These are phyloP conservation scores for Varroa destructor DNA, from an alignment of 1,140 invertebrate species.

Conservation along the genomic window DNA sequence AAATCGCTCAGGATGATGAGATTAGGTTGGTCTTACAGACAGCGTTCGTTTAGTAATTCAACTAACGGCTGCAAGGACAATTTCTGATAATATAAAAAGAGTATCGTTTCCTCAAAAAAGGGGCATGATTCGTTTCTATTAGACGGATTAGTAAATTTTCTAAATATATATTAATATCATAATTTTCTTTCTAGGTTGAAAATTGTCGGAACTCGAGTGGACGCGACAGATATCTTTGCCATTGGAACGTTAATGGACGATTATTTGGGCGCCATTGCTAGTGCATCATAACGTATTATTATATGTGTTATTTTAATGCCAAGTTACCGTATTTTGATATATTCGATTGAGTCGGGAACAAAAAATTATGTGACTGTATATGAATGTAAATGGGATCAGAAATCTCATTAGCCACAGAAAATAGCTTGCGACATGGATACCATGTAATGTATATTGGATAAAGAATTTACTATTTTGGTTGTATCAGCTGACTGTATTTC, in stretches of 20 bases:
- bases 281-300: neutral
- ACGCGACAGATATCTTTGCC: slow-evolving; percentile 77
- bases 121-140: neutral
- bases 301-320: no score
- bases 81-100: neutral
- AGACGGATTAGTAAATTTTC: neutral
- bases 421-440: no score
- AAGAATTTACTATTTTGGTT: no score
- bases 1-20: slow-evolving; percentile 95
- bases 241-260: slow-evolving; percentile 98
- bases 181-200: slow-evolving; percentile 49
- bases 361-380: no score
- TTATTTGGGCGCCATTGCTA: slow-evolving; percentile 55
- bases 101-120: neutral
- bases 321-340: no score
- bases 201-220: slow-evolving; percentile 94
- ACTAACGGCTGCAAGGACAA: no score
- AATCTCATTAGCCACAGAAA: no score
- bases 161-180: neutral
- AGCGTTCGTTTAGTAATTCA: no score
- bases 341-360: no score
- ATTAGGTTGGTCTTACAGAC: slow-evolving; percentile 50
- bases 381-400: no score
- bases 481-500: no score
- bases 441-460: no score